Conservation (phyloP, 2,797 vertebrate genomes). For the Sarcophilus harrisii region DNA sequence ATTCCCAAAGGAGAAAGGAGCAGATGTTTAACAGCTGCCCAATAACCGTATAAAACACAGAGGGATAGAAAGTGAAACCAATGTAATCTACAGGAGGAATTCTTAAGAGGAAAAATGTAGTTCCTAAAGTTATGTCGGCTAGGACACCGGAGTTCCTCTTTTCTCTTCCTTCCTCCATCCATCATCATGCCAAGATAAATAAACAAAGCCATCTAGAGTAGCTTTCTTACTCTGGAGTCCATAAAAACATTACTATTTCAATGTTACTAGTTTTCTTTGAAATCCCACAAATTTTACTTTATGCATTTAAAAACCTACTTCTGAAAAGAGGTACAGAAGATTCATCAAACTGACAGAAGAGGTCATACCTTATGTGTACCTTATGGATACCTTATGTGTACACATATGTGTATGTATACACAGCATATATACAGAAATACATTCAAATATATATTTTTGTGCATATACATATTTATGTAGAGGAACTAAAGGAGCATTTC, state of each 20-base stretch:
- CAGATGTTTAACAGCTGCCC: slow-evolving; percentile 70
- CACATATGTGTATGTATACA: too few species aligned
- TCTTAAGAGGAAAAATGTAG: slow-evolving; percentile 14
- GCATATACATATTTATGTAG: too few species aligned
- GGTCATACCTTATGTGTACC: background rate
- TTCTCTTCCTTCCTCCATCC: background rate
- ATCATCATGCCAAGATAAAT: background rate
- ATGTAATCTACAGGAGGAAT: background rate
- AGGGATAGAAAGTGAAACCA: slow-evolving; percentile 51
- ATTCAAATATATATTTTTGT: too few species aligned
- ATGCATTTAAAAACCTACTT: background rate
- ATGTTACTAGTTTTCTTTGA: background rate
- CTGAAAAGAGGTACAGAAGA: background rate
- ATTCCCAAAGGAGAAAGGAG: background rate
- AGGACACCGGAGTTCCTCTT: background rate
- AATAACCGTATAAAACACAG: background rate
- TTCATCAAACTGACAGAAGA: background rate
- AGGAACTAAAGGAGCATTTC: too few species aligned
- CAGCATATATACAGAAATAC: too few species aligned
- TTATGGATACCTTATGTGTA: background rate
- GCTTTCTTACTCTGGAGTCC: background rate
- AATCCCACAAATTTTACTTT: background rate
- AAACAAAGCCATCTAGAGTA: background rate
- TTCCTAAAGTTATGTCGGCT: background rate
- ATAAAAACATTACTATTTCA: background rate